Percentiles rank a stretch among this genome's conserved stretches.
These are phyloP conservation scores for Capitella teleta DNA, from an alignment of 1,140 invertebrate genomes.

Conservation along the genomic window DNA sequence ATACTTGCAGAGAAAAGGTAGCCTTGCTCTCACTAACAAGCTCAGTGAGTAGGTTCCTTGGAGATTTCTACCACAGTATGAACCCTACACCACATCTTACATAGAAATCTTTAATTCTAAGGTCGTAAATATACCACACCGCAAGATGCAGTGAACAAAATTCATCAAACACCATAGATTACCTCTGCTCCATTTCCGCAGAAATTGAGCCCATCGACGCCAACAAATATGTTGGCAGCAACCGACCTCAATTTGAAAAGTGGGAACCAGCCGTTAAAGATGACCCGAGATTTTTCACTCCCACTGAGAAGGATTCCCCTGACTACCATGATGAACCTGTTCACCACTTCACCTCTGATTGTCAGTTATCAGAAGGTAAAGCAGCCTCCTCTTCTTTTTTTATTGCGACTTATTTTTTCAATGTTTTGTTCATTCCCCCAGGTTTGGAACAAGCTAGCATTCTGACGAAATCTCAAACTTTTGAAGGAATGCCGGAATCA, in stretches of 20 bases:
- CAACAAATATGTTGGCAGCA: too few species aligned
- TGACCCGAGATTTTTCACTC: neutral
- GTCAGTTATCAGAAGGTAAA: neutral
- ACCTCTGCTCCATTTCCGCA: too few species aligned
- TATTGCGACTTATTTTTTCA: neutral
- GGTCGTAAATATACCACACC: too few species aligned
- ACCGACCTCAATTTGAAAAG: neutral
- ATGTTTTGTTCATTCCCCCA: slow-evolving; percentile 4
- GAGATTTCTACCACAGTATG: too few species aligned
- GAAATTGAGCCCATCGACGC: neutral
- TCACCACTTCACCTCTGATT: neutral
- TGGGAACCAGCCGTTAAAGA: neutral
- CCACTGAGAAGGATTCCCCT: neutral
- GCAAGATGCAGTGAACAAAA: too few species aligned
- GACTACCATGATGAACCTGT: neutral
- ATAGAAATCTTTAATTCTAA: too few species aligned
- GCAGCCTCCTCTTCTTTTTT: neutral
- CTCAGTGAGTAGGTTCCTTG: too few species aligned
- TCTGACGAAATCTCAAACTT: slow-evolving; percentile 20
- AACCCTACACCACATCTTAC: too few species aligned
- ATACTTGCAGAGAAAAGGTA: too few species aligned
- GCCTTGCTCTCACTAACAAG: too few species aligned
- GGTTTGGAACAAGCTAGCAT: slow-evolving; percentile 21
- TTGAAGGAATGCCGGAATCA: slow-evolving; percentile 18
- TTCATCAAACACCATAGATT: too few species aligned